Conservation (phyloP, 2,113 vertebrate genomes). For the Perognathus longimembris region DNA sequence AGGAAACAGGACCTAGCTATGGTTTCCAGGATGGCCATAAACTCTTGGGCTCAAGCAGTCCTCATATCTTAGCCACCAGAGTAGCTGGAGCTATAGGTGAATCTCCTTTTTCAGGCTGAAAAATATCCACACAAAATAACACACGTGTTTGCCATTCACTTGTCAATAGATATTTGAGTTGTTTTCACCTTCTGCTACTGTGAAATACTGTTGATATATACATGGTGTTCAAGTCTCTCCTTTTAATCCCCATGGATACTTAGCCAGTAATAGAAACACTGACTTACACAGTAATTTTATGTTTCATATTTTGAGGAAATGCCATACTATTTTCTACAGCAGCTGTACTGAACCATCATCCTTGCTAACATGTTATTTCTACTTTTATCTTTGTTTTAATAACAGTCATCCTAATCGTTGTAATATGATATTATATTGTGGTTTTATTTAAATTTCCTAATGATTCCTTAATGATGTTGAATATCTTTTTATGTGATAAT, state of each 20-base stretch:
- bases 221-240: background rate
- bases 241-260: background rate
- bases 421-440: background rate
- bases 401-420: background rate
- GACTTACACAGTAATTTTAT: background rate
- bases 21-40: background rate
- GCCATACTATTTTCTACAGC: background rate
- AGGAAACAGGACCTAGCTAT: background rate
- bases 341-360: background rate
- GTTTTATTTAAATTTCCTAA: slow-evolving; percentile 44
- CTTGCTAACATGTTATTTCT: background rate
- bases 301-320: slow-evolving; percentile 19
- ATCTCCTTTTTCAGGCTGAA: slow-evolving; percentile 33
- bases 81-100: background rate
- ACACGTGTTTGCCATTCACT: background rate
- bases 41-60: background rate
- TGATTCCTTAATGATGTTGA: background rate
- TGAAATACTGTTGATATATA: background rate
- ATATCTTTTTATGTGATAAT: background rate
- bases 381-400: background rate
- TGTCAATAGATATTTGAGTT: background rate
- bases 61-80: background rate
- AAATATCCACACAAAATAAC: slow-evolving; percentile 9
- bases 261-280: background rate
- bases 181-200: background rate